Conservation (phyloP, 1,140 invertebrate genomes). For the Drosophila biarmipes region DNA sequence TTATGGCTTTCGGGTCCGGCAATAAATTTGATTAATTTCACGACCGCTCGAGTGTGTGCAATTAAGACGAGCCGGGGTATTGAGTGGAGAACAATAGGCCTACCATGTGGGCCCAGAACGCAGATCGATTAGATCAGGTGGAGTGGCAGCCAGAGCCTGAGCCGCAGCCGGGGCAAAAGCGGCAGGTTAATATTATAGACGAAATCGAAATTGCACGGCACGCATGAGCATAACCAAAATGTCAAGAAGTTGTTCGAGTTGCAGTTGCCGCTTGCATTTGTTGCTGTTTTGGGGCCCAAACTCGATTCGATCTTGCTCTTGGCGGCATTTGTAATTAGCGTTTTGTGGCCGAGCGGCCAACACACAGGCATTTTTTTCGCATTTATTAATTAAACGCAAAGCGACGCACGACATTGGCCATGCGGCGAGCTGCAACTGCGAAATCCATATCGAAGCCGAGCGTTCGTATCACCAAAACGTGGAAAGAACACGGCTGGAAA, state of each 20-base stretch:
- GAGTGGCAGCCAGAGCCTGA: not conserved
- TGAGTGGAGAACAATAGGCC: conserved; percentile 47
- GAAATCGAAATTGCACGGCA: conserved; percentile 48
- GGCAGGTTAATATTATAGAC: conserved; percentile 35
- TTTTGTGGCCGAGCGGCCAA: conserved; percentile 43
- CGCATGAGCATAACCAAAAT: conserved; percentile 58
- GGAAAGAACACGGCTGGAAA: conserved; percentile 16
- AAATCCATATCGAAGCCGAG: conserved; percentile 57
- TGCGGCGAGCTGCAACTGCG: conserved; percentile 16
- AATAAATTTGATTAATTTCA: conserved; percentile 63
- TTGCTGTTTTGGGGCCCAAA: conserved; percentile 23
- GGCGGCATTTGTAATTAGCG: conserved; percentile 67
- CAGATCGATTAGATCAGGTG: conserved; percentile 54
- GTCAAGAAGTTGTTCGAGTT: conserved; percentile 60
- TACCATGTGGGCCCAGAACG: conserved; percentile 11
- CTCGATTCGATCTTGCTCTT: conserved; percentile 51
- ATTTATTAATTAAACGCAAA: conserved; percentile 73
- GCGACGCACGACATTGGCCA: conserved; percentile 66
- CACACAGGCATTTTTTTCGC: conserved; percentile 39
- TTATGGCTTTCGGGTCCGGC: conserved; percentile 47
- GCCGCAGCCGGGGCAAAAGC: not conserved
- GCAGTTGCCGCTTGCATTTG: conserved; percentile 25
- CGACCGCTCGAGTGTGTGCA: conserved; percentile 49
- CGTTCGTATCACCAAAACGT: conserved; percentile 44
- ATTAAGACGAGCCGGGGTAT: conserved; percentile 27